phyloP scores from a whole-genome alignment of 1,140 invertebrate species.

The Mamestra configurata region DNA sequence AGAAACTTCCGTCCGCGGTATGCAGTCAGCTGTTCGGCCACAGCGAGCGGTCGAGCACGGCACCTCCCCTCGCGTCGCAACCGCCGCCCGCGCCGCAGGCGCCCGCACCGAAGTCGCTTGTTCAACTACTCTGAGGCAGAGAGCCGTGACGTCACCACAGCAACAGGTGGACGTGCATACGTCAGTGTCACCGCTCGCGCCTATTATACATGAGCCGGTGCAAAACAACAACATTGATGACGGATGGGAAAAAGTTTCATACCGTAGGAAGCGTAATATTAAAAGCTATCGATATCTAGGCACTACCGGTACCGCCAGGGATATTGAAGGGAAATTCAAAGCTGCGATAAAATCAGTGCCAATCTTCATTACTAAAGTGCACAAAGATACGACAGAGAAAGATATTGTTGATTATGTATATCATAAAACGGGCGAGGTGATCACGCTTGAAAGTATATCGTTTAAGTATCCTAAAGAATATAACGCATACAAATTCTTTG shows the following conservation, averaged over 20 bases:
- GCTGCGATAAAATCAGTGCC: conserved; percentile 12
- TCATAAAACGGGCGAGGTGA: not conserved
- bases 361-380: conserved; percentile 21
- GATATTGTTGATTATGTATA: conserved; percentile 7
- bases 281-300: not conserved
- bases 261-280: not conserved
- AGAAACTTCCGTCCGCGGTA: not conserved
- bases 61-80: conserved; percentile 9
- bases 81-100: not conserved
- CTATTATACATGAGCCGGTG: not conserved
- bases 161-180: not conserved
- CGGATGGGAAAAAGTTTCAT: conserved; percentile 5
- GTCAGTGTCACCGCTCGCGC: not conserved
- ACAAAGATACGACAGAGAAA: no score
- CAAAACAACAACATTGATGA: conserved; percentile 16
- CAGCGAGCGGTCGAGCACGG: not conserved
- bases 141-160: not conserved
- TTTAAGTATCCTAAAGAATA: conserved; percentile 21
- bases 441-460: conserved; percentile 1
- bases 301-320: not conserved
- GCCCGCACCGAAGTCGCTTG: not conserved
- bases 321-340: not conserved
- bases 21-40: not conserved
- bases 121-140: not conserved
- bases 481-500: conserved; percentile 43